These are phyloP conservation scores for Amblyopsis hoosieri DNA, from an alignment of 2,797 vertebrate genomes.

Conservation along the genomic window DNA sequence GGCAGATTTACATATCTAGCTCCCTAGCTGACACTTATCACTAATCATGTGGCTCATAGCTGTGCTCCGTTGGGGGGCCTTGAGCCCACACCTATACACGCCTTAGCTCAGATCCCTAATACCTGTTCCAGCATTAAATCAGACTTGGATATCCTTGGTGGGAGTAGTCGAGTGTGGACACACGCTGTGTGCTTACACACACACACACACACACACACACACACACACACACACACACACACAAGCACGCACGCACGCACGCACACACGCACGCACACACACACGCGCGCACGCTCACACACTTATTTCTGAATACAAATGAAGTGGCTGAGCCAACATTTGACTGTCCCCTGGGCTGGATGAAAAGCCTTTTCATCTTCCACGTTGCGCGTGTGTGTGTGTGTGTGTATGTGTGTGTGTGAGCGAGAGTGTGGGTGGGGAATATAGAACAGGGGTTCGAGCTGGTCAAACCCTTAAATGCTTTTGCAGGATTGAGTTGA, in stretches of 20 bases:
- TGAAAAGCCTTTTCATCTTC: slow-evolving; percentile 8
- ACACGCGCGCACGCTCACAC: slow-evolving; percentile 4
- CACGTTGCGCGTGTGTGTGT: background rate
- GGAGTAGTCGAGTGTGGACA: slow-evolving; percentile 34
- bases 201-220: too few species aligned
- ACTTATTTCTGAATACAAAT: slow-evolving; percentile 53
- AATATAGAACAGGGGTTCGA: background rate
- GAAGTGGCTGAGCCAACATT: slow-evolving; percentile 33
- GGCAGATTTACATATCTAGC: slow-evolving; percentile 49
- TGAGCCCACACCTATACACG: slow-evolving; percentile 34
- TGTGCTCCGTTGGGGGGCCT: slow-evolving; percentile 22
- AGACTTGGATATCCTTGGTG: slow-evolving; percentile 33
- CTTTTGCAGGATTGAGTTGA: too few species aligned
- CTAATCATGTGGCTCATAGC: slow-evolving; percentile 42
- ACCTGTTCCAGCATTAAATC: slow-evolving; percentile 41
- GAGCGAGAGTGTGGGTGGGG: background rate
- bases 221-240: background rate
- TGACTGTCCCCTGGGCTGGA: slow-evolving; percentile 34
- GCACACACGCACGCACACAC: background rate
- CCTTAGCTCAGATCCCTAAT: slow-evolving; percentile 25
- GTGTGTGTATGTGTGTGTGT: slow-evolving; percentile 6
- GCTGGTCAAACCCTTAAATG: too few species aligned
- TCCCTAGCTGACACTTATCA: slow-evolving; percentile 46
- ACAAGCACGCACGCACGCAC: slow-evolving; percentile 3
- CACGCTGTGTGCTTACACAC: slow-evolving; percentile 26